A percentile compares a stretch with the other conserved stretches of the same genome.
These are phyloP conservation scores for Pseudochirops cupreus DNA, from an alignment of 2,797 vertebrate genomes.

Conservation along the genomic window DNA sequence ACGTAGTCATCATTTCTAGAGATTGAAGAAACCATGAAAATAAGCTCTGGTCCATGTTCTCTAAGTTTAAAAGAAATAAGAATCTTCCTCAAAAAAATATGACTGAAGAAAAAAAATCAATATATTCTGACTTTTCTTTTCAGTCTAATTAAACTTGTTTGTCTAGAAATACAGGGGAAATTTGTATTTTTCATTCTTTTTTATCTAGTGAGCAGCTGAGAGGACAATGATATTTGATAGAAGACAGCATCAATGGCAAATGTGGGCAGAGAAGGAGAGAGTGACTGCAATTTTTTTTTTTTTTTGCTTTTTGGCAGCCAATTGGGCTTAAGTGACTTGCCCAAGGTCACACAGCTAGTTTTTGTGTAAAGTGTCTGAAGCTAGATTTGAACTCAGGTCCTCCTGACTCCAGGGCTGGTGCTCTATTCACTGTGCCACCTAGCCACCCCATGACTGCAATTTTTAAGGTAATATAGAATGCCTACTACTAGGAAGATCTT, in stretches of 20 bases:
- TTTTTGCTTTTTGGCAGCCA: too few species aligned
- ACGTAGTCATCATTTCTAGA: slow-evolving; percentile 62
- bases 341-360: too few species aligned
- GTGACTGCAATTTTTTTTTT: slow-evolving; percentile 15
- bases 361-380: too few species aligned
- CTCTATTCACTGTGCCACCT: too few species aligned
- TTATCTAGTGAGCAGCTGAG: slow-evolving; percentile 7
- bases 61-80: slow-evolving; percentile 22
- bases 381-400: too few species aligned
- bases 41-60: slow-evolving; percentile 25
- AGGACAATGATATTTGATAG: neutral
- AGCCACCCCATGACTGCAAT: too few species aligned
- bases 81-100: neutral
- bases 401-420: too few species aligned
- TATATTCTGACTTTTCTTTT: slow-evolving; percentile 39
- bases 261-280: neutral
- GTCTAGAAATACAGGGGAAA: slow-evolving; percentile 31
- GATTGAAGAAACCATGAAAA: slow-evolving; percentile 70
- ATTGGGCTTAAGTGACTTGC: too few species aligned
- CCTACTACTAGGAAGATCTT: slow-evolving; percentile 36
- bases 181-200: slow-evolving; percentile 37
- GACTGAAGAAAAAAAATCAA: slow-evolving; percentile 26
- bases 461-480: slow-evolving; percentile 42
- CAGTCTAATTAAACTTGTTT: slow-evolving; percentile 47
- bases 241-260: neutral